phyloP scores from a whole-genome alignment of 2,113 vertebrate genomes.

The Cercopithecus mona region DNA sequence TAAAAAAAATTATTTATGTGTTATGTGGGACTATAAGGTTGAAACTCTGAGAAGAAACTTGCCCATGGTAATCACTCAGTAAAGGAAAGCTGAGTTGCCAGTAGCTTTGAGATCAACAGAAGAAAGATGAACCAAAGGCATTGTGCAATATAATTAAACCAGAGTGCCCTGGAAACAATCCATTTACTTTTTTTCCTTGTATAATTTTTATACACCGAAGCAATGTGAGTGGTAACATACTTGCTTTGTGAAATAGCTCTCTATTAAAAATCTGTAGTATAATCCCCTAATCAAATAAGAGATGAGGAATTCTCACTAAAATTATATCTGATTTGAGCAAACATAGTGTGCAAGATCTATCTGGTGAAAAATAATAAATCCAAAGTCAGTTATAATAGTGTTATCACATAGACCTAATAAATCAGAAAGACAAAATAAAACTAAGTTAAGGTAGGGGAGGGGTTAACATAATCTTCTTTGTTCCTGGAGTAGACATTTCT shows the following conservation, averaged over 20 bases:
- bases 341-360: not conserved
- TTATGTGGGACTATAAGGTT: not conserved
- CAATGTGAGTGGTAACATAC: not conserved
- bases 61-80: not conserved
- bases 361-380: not conserved
- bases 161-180: not conserved
- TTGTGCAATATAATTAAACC: not conserved
- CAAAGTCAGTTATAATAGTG: not conserved
- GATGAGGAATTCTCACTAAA: not conserved
- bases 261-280: not conserved
- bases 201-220: not conserved
- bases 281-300: not conserved
- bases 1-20: not conserved
- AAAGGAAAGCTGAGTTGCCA: not conserved
- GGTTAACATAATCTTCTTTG: not conserved
- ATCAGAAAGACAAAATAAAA: not conserved
- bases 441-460: not conserved
- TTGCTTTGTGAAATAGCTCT: not conserved
- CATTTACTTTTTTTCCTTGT: not conserved
- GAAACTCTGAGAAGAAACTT: not conserved
- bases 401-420: slow-evolving; percentile 24
- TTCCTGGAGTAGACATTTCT: not conserved
- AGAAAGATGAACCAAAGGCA: not conserved
- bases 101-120: not conserved
- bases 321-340: not conserved